phyloP scores from a whole-genome alignment of 2,113 vertebrate genomes.

The Myodes glareolus region DNA sequence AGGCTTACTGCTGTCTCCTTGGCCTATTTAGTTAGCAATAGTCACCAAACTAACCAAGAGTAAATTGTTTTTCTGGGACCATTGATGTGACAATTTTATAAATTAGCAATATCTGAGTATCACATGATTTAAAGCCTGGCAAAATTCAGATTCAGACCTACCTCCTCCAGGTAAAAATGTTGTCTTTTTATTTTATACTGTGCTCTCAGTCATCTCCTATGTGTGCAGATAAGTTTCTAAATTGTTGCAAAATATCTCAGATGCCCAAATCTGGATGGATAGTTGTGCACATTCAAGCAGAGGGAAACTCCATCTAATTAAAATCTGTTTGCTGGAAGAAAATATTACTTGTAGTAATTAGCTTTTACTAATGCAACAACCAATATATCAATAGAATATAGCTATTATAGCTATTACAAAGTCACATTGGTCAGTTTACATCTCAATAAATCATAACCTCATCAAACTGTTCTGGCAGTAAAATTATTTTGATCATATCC shows the following conservation, averaged over 20 bases:
- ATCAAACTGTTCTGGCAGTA: neutral
- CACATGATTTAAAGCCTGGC: neutral
- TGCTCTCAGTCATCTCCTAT: neutral
- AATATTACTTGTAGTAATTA: slow-evolving; percentile 13
- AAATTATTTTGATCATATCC: neutral
- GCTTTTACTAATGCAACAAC: slow-evolving; percentile 54
- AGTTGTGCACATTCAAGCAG: neutral
- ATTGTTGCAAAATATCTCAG: neutral
- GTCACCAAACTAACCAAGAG: neutral
- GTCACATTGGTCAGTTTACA: neutral
- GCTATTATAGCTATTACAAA: neutral
- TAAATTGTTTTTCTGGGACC: neutral
- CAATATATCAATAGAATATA: neutral
- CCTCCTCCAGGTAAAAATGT: neutral
- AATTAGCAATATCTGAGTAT: neutral
- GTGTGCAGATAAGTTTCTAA: neutral
- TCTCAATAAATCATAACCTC: neutral
- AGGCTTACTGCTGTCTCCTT: neutral
- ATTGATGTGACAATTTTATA: neutral
- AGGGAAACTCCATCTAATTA: neutral
- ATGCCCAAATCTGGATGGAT: neutral
- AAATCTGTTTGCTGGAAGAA: neutral
- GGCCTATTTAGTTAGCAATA: neutral
- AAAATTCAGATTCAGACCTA: neutral
- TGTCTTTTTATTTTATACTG: neutral